Base-by-base conservation (phyloP, 1,140 invertebrate genomes). In the Euura saliciscinereae region DNA sequence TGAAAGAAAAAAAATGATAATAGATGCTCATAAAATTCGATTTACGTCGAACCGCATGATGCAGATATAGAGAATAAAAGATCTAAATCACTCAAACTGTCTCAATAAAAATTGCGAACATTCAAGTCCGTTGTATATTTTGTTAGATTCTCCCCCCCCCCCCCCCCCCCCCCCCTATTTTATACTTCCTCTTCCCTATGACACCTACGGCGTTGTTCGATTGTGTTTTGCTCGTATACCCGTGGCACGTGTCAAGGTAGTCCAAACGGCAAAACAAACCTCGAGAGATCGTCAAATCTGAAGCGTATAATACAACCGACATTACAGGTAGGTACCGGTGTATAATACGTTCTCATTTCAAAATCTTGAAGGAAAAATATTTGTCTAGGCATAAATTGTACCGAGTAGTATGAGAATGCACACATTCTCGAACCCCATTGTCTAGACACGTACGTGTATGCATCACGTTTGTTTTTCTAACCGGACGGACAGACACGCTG, bases 211-310 rank as follows among this genome's bases (percentile, higher is more conserved):
- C 28, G 28, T 28, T 28, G 10, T 59, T 59, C 5, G 51, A 59
- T 59, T 59, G 8, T 59, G 6, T 11, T 3, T 11, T 6, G 51
- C 51, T 8, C 13, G 28, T 59, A n/a, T 59, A 2, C 13, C 6
- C 51, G 51, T n/a, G 3, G 51, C 51, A n/a, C 51, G 51, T 59
- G 51, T 59, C 51, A 59, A 59, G 51, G 51, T 59, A 59, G 51
- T n/a, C 51, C 51, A 59, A 28, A 28, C 28, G 28, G 28, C 28
- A 28, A 28, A 28, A 59, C 51, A 4, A 59, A 59, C 6, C 51
- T 28, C 28, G 28, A 28, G 28, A 28, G 28, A 28, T 28, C 28
- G 28, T 28, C 28, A 28, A 28, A 28, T 28, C 28, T 28, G 28
- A 28, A 28, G 28, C 28, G 28, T 28, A 28, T 28, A 28, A 28